Evolutionary conservation across 2,113 vertebrate species (phyloP).

Genomic region (Cochlearius cochlearius): DNA sequence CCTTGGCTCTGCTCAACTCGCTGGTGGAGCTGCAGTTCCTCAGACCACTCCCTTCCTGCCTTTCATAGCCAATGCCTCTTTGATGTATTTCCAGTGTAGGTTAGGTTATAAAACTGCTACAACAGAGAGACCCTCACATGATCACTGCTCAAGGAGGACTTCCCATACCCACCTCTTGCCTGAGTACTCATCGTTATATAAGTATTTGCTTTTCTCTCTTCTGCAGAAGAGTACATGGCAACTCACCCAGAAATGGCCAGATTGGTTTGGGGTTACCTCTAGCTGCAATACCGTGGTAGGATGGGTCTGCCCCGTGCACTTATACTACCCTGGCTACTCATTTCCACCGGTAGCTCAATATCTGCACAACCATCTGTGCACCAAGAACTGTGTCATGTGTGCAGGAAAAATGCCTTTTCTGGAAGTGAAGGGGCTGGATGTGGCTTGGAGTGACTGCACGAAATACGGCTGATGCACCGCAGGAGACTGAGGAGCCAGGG

Average conservation of each 20-base stretch:
- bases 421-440: neutral
- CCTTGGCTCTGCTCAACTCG: constrained; percentile 13
- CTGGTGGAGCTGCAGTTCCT: constrained; percentile 47
- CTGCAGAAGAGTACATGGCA: neutral
- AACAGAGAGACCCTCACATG: neutral
- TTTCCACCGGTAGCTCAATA: neutral
- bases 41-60: constrained; percentile 52
- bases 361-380: neutral
- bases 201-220: neutral
- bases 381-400: neutral
- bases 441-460: neutral
- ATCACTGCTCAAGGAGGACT: neutral
- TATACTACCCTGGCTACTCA: neutral
- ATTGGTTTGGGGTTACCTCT: neutral
- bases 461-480: neutral
- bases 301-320: neutral
- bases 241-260: neutral
- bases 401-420: neutral
- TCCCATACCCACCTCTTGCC: neutral
- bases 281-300: neutral
- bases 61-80: constrained; percentile 31
- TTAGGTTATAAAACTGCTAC: neutral
- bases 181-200: neutral
- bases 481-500: neutral
- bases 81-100: constrained; percentile 33